Percentiles rank a stretch among this genome's conserved stretches.
Conservation (phyloP, 2,888 invertebrate species). For the Aplocera efformata region DNA sequence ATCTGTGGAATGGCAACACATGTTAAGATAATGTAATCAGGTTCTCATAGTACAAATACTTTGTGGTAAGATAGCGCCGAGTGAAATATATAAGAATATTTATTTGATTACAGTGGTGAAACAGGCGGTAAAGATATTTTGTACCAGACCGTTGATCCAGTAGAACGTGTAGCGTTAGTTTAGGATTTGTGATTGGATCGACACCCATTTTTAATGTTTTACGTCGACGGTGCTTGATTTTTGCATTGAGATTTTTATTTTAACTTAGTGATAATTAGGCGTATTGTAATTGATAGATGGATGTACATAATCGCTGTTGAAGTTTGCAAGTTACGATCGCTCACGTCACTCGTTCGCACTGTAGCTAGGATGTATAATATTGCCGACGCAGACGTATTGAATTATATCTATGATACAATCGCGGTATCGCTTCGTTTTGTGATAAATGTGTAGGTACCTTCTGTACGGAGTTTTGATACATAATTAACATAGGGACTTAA, state of each 20-base stretch:
- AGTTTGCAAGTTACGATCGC: slow-evolving; percentile 21
- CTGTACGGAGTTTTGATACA: too few species aligned
- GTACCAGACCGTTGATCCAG: too few species aligned
- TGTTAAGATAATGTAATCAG: too few species aligned
- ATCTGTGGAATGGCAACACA: too few species aligned
- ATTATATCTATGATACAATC: slow-evolving; percentile 3
- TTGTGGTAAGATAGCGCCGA: too few species aligned
- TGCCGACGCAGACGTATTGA: slow-evolving; percentile 2
- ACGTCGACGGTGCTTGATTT: slow-evolving; percentile 49
- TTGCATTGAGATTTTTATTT: slow-evolving; percentile 49
- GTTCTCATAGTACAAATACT: too few species aligned
- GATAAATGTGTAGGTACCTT: not conserved
- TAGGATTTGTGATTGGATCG: slow-evolving; percentile 19
- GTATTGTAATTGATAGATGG: slow-evolving; percentile 29
- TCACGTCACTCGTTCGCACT: slow-evolving; percentile 2
- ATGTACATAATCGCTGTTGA: slow-evolving; percentile 39
- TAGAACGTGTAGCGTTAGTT: slow-evolving; percentile 15
- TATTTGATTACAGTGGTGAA: too few species aligned
- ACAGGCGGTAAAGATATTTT: too few species aligned
- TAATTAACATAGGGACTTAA: too few species aligned
- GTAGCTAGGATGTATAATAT: slow-evolving; percentile 10
- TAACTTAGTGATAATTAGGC: slow-evolving; percentile 34
- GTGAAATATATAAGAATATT: too few species aligned
- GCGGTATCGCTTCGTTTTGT: slow-evolving; percentile 16
- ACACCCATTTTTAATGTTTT: slow-evolving; percentile 27